These are phyloP conservation scores for Neria commutata DNA, from an alignment of 2,888 invertebrate genomes.

Conservation along the genomic window DNA sequence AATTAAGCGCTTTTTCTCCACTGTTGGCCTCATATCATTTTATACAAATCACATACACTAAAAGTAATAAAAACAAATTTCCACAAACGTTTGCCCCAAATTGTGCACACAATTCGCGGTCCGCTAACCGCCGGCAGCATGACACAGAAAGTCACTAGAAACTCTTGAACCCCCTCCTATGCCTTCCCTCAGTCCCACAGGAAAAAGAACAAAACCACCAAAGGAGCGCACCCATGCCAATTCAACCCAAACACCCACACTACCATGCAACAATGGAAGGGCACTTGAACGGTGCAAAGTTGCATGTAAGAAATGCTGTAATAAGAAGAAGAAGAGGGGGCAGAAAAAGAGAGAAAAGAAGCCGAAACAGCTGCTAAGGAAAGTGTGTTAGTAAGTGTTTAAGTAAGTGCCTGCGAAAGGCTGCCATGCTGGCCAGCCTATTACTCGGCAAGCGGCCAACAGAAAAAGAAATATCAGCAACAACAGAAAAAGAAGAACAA, in stretches of 20 bases:
- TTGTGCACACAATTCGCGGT: conserved; percentile 34
- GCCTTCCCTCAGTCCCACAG: no score
- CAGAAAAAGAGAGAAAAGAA: no score
- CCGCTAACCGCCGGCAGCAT: conserved; percentile 35
- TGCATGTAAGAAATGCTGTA: conserved; percentile 5
- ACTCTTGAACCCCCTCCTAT: not conserved
- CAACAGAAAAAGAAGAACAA: not conserved
- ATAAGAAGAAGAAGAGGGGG: no score
- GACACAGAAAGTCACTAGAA: conserved; percentile 37
- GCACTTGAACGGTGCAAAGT: not conserved
- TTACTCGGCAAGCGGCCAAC: no score
- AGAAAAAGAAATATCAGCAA: not conserved
- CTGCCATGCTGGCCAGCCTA: no score
- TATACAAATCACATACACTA: conserved; percentile 34
- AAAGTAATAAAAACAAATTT: conserved; percentile 47
- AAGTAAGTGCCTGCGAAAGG: no score
- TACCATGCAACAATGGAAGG: no score
- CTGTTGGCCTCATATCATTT: conserved; percentile 2
- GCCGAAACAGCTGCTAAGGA: no score
- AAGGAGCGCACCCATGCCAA: not conserved
- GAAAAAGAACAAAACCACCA: no score
- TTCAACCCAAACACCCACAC: not conserved
- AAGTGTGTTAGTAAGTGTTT: no score
- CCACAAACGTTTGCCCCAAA: conserved; percentile 47
- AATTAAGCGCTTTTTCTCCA: no score